These are phyloP conservation scores for Hydractinia echinata DNA, from an alignment of 30 jellyfish, hydroid and myxozoan genomes.

Conservation along the genomic window DNA sequence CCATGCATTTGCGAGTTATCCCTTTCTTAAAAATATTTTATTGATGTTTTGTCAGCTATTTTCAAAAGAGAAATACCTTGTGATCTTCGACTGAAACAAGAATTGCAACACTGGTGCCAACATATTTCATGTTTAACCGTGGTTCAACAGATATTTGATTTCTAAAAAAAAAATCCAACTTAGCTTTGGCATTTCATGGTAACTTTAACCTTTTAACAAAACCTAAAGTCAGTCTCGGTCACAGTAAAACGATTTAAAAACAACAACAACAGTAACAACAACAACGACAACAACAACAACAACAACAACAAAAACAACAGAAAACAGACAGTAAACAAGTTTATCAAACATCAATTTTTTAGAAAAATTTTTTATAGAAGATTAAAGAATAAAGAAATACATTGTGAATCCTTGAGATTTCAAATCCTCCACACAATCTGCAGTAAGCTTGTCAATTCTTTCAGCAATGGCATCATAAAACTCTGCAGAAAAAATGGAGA, in stretches of 20 bases:
- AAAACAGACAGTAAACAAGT: not conserved
- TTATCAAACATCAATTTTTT: not conserved
- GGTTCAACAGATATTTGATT: constrained; percentile 51
- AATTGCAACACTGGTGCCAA: constrained; percentile 92
- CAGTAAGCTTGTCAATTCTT: constrained; percentile 55
- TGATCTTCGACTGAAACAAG: constrained; percentile 61
- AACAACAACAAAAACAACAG: not conserved
- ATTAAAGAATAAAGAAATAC: constrained; percentile 28
- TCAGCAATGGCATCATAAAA: constrained; percentile 52
- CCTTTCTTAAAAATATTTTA: too few species aligned
- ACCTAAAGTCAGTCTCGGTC: not conserved
- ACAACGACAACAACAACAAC: too few species aligned
- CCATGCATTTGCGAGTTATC: too few species aligned
- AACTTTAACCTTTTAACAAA: too few species aligned
- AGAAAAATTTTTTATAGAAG: not conserved
- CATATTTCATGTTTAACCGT: constrained; percentile 82
- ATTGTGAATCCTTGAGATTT: constrained; percentile 74
- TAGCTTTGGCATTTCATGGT: too few species aligned
- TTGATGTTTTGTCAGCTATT: not conserved
- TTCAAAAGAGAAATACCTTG: constrained; percentile 29
- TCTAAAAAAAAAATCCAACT: not conserved
- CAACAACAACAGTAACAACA: too few species aligned
- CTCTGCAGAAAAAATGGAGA: constrained; percentile 34
- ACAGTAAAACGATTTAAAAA: not conserved
- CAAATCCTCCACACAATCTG: constrained; percentile 59